A percentile compares a stretch with the other conserved stretches of the same genome.
These are phyloP conservation scores for Caenorhabditis remanei DNA, from an alignment of 1,140 invertebrate genomes.

Conservation along the genomic window DNA sequence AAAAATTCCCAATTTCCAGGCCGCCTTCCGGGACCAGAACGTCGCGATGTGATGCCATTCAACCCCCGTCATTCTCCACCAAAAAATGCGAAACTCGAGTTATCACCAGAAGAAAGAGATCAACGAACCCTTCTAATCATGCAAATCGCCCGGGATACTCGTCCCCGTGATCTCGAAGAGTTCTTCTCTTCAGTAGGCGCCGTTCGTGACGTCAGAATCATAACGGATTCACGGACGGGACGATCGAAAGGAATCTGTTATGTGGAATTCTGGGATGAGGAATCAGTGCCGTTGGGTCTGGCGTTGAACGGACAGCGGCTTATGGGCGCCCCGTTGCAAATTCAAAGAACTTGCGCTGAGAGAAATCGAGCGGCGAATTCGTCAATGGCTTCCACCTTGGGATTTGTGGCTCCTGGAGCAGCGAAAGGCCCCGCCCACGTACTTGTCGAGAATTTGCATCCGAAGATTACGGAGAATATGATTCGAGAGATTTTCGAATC, in stretches of 20 bases:
- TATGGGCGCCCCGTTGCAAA: constrained; percentile 93
- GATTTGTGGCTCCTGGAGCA: constrained; percentile 53
- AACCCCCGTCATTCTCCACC: constrained; percentile 73
- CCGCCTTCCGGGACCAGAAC: constrained; percentile 76
- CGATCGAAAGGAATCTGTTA: constrained; percentile 99
- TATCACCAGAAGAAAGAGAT: constrained; percentile 97
- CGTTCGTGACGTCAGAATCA: constrained; percentile 96
- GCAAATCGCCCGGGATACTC: constrained; percentile 90
- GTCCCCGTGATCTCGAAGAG: constrained; percentile 95
- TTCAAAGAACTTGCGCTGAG: constrained; percentile 97
- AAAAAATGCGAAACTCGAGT: constrained; percentile 79
- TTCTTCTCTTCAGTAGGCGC: constrained; percentile 99
- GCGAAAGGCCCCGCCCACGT: neutral
- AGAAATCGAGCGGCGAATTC: constrained; percentile 89
- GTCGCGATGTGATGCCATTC: constrained; percentile 78
- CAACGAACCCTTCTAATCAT: constrained; percentile 97
- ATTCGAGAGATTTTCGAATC: constrained; percentile 97
- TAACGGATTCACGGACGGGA: constrained; percentile 98
- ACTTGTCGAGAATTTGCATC: constrained; percentile 93
- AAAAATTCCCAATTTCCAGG: constrained; percentile 42
- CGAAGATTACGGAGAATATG: constrained; percentile 99
- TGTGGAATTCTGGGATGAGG: constrained; percentile 97
- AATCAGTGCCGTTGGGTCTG: constrained; percentile 95
- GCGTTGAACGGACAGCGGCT: constrained; percentile 95
- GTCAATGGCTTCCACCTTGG: constrained; percentile 70